phyloP scores from a whole-genome alignment of 2,888 invertebrate species.

The Dioctria rufipes region DNA sequence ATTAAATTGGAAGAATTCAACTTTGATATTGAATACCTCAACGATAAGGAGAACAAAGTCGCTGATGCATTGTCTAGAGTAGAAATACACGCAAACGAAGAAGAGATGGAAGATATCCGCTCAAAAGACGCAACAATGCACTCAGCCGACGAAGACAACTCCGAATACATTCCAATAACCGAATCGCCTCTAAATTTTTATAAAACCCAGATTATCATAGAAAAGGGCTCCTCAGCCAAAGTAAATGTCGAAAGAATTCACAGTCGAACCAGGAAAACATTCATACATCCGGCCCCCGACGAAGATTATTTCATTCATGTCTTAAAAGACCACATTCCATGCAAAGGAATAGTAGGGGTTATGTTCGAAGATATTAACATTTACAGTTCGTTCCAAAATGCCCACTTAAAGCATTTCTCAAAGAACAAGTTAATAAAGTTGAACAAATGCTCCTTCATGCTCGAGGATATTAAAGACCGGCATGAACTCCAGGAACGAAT shows the following conservation, averaged over 20 bases:
- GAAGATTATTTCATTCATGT: no score
- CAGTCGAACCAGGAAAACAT: no score
- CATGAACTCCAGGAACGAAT: constrained; percentile 18
- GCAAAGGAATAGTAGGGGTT: constrained; percentile 30
- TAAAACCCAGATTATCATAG: not conserved
- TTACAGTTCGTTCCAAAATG: no score
- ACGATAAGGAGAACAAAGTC: no score
- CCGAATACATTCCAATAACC: constrained; percentile 34
- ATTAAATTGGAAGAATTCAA: constrained; percentile 52
- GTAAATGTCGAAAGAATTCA: no score
- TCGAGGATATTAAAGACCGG: constrained; percentile 42
- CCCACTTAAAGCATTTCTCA: not conserved
- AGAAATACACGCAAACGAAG: no score
- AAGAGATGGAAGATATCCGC: no score
- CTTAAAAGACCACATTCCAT: constrained; percentile 13
- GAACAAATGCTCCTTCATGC: not conserved
- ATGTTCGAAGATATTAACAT: no score
- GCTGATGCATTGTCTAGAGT: no score
- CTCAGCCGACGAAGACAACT: constrained; percentile 40
- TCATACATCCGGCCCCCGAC: no score
- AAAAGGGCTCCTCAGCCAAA: no score
- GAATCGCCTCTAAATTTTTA: constrained; percentile 44
- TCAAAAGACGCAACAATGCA: not conserved
- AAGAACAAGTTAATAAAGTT: not conserved
- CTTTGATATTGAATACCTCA: constrained; percentile 30